Conservation (phyloP, 2,113 vertebrate genomes). For the Polyodon spathula region DNA sequence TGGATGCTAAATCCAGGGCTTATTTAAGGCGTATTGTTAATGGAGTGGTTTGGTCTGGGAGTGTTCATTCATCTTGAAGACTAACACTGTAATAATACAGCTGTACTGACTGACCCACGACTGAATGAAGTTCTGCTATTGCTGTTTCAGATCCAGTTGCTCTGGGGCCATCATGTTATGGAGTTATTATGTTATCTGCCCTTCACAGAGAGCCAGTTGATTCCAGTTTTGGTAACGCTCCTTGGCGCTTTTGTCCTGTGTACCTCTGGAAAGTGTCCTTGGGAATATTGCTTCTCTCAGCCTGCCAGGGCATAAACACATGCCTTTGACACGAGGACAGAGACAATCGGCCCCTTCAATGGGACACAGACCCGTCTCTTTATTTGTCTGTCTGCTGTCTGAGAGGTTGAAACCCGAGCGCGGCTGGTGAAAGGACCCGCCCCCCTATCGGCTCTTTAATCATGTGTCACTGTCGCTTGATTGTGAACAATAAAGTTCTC, state of each 20-base stretch:
- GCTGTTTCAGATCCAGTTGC: too few relatives aligned
- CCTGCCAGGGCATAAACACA: slow-evolving; percentile 45
- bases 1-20: too few relatives aligned
- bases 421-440: slow-evolving; percentile 50
- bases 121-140: too few relatives aligned
- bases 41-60: too few relatives aligned
- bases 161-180: too few relatives aligned
- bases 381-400: slow-evolving; percentile 46
- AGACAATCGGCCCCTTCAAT: slow-evolving; percentile 59
- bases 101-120: too few relatives aligned
- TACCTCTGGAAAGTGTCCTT: slow-evolving; percentile 40
- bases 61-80: too few relatives aligned
- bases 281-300: slow-evolving; percentile 47
- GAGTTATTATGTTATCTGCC: too few relatives aligned
- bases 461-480: slow-evolving; percentile 45
- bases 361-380: slow-evolving; percentile 35
- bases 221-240: slow-evolving; percentile 32
- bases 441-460: slow-evolving; percentile 35
- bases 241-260: slow-evolving; percentile 31
- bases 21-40: too few relatives aligned
- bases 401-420: slow-evolving; percentile 52
- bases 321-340: slow-evolving; percentile 27
- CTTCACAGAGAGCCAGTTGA: slow-evolving; percentile 31
- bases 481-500: slow-evolving; percentile 64
- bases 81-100: too few relatives aligned